A percentile compares a stretch with the other conserved stretches of the same genome.
These are phyloP conservation scores for Eunapius fragilis DNA, from an alignment of 37 sponge, comb jelly and placozoan species.

Conservation along the genomic window DNA sequence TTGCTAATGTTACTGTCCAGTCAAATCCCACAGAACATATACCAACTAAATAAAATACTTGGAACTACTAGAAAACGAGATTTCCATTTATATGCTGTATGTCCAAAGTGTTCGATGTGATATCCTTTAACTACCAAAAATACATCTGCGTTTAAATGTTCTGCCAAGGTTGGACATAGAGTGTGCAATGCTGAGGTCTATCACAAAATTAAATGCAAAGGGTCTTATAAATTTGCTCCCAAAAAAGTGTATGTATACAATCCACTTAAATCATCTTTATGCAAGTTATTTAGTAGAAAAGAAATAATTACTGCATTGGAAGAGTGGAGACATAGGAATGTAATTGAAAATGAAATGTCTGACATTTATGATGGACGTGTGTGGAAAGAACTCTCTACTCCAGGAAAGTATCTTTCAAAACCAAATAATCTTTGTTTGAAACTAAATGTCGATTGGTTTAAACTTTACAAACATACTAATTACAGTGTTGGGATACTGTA, in stretches of 20 bases:
- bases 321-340: conserved; percentile 18
- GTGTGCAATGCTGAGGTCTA: conserved; percentile 23
- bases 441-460: conserved; percentile 74
- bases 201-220: neutral
- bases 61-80: neutral
- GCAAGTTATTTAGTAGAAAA: neutral
- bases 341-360: neutral
- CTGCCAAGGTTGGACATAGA: neutral
- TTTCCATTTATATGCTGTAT: conserved; percentile 15
- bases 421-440: conserved; percentile 33
- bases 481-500: conserved; percentile 49
- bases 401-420: neutral
- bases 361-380: conserved; percentile 53
- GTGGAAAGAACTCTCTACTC: conserved; percentile 31
- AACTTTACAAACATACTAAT: conserved; percentile 29
- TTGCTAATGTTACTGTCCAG: neutral
- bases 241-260: conserved; percentile 18
- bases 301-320: conserved; percentile 31
- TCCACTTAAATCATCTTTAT: conserved; percentile 12
- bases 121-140: neutral
- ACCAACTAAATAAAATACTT: neutral
- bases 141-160: neutral
- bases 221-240: conserved; percentile 7
- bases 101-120: conserved; percentile 23
- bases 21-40: neutral